A percentile compares a stretch with the other conserved stretches of the same genome.
phyloP scores from a whole-genome alignment of 2,113 vertebrate species.

The Odontesthes bonariensis region DNA sequence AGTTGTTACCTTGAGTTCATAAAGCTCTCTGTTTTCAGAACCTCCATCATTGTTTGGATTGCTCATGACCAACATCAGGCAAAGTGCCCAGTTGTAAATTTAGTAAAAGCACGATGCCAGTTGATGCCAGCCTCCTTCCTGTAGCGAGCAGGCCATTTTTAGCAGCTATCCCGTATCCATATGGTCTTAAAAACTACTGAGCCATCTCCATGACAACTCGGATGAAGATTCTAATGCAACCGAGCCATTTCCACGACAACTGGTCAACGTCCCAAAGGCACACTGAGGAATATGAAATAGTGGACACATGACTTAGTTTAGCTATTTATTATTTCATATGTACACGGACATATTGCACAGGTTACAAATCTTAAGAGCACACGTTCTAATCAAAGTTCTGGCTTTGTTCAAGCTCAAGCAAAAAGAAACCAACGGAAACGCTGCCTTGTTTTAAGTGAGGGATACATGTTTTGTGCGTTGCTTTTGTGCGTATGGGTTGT shows the following conservation, averaged over 20 bases:
- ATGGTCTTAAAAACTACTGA: background rate
- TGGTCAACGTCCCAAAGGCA: background rate
- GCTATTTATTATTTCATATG: slow-evolving; percentile 66
- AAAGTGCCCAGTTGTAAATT: rapidly evolving
- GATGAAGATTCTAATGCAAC: slow-evolving; percentile 8
- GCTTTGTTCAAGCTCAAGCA: slow-evolving; percentile 44
- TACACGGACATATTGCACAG: slow-evolving; percentile 73
- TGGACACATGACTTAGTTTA: background rate
- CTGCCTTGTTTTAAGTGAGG: slow-evolving; percentile 37
- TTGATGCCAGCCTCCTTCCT: no score
- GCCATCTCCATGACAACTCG: slow-evolving; percentile 9
- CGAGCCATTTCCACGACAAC: slow-evolving; percentile 1
- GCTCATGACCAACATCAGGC: slow-evolving; percentile 20
- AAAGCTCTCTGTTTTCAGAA: slow-evolving; percentile 8
- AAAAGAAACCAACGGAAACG: slow-evolving; percentile 8
- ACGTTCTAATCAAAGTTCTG: slow-evolving; percentile 41
- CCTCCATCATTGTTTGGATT: slow-evolving; percentile 9
- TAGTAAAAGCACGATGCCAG: background rate
- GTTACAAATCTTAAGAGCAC: slow-evolving; percentile 55
- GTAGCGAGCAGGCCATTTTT: background rate
- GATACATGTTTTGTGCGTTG: slow-evolving; percentile 73
- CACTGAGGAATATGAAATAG: background rate
- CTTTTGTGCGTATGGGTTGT: slow-evolving; percentile 64
- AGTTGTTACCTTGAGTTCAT: slow-evolving; percentile 21
- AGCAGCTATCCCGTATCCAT: background rate